Percentiles rank a stretch among this genome's conserved stretches.
Conservation (phyloP, 1,140 invertebrate species). For the Ganaspis sp. region DNA sequence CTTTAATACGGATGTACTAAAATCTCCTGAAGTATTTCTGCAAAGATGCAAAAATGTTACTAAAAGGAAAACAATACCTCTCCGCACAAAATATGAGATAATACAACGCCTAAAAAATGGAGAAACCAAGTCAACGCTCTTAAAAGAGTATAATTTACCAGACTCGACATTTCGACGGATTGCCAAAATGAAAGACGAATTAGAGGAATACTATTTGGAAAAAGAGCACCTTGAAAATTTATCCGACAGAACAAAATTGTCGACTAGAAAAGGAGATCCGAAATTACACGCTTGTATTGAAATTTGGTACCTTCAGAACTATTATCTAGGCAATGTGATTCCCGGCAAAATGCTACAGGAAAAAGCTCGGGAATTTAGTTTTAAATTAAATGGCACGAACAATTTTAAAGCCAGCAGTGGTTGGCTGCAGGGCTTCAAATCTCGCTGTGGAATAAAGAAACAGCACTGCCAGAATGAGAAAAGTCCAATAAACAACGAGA, state of each 20-base stretch:
- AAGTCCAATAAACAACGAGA: neutral
- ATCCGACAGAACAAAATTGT: neutral
- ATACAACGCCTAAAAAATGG: neutral
- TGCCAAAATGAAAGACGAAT: neutral
- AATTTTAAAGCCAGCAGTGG: neutral
- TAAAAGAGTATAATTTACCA: neutral
- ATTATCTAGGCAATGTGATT: neutral
- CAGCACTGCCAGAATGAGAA: neutral
- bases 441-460: neutral
- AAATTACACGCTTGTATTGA: neutral
- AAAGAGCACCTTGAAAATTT: neutral
- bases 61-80: neutral
- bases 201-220: neutral
- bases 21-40: neutral
- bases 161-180: neutral
- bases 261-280: neutral
- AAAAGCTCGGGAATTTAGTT: neutral
- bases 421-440: neutral
- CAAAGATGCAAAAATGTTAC: neutral
- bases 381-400: neutral
- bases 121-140: neutral
- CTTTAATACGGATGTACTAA: neutral
- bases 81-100: neutral
- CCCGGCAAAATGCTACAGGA: neutral
- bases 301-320: neutral